Base-by-base conservation (phyloP, 2,888 invertebrate genomes). In the Yponomeuta cagnagella region DNA sequence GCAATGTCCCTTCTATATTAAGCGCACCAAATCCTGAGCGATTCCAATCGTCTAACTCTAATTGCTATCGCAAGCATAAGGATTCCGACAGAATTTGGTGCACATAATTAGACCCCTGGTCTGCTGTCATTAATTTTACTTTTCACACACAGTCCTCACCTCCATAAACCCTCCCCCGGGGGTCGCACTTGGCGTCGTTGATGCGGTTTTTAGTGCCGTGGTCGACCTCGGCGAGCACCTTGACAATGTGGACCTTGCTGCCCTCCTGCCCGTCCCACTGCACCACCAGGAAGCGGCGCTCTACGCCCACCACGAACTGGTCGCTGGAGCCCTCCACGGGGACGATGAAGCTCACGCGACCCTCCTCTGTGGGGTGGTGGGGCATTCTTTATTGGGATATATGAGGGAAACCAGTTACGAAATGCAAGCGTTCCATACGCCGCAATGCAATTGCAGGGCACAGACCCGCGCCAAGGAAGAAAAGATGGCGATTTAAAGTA, bases 151-250 rank as follows among this genome's bases (percentile, higher is more conserved):
- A 43, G 43, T 43, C 8, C 65, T 65, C 30, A 91, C 96, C 96
- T 75, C 94, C 95, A 92, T 94, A 96, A 43, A 97, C 84, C 69
- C 96, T 91, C 37, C 97, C 96, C n/a, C 85, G 85, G 3, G 95
- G 94, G 84, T 97, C 96, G 69, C 95, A 95, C 87, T 97, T 97
- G 63, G 94, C 96, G 79, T 97, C 97, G 77, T 97, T 97, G 75
- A 96, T 92, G 74, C 96, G 91, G 78, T 94, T 95, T 10, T 78
- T 86, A 1, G 88, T 94, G 10, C 89, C 87, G 70, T 94, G 81
- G 77, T 94, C 94, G 1, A 95, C 93, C 76, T 93, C 93, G 1
- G 91, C 90, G 31, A 95, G 68, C 52, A 81, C 87, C 74, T 89
- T 86, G 0, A 93, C 77, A 5, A 93, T 87, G 30, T 73, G 73